Base-by-base conservation (phyloP, 2,113 vertebrate genomes). In the Trochalopteron elliotii region DNA sequence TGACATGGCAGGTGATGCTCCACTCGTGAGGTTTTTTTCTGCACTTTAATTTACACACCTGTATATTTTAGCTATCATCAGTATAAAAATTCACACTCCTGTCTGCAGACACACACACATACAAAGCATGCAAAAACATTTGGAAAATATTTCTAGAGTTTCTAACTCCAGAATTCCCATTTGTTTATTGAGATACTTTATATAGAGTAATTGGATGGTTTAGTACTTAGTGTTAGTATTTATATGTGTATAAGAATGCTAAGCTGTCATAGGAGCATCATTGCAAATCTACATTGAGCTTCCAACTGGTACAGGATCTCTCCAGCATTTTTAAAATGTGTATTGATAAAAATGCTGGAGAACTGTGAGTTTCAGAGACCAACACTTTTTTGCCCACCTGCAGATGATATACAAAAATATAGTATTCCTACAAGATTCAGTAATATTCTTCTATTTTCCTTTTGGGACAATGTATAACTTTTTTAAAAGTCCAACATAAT, bases 181-280 rank as follows among this genome's bases (percentile, higher is more conserved):
- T 94, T 94, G 17, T 93, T 94, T 94, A 59, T 33, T 49, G 30
- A 86, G n/a, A 23, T 76, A 67, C 31, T 82, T 94, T 91, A 85
- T 83, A 87, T 6, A 75, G 23, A 67, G 53, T 42, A 79, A 45
- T 64, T 45, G 70, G 31, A 49, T 80, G 27, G 27, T 65, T 93
- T 82, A 78, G 20, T 83, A 60, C 14, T 60, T 83, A 69, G 27
- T 40, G 22, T 47, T 45, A 68, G 21, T 69, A 64, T 56, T 92
- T 80, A 45, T 19, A 37, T 19, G 19, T 86, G 65, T 55, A 55
- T 52, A 69, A 65, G 25, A 59, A 71, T 27, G 15, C 42, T 90
- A 65, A 94, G 24, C 40, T 88, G 30, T 79, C 7, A 59, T 33
- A 61, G 30, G 33, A 89, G 9, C 31, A 86, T 61, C 7, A 44